Evolutionary conservation across 2,888 invertebrate species (phyloP).

Genomic region (Eretmocerus hayati): DNA sequence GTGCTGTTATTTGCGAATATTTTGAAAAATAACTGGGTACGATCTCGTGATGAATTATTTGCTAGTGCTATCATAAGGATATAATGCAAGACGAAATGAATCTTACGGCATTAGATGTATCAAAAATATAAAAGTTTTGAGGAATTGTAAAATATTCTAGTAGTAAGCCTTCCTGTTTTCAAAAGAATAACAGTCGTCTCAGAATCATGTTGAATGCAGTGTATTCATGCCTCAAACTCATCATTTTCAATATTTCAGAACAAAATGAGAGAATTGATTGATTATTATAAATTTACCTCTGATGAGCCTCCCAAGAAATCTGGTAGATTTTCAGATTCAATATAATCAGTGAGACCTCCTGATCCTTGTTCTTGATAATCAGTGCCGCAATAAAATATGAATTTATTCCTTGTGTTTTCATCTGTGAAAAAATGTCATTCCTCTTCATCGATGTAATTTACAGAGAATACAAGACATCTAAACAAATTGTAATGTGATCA

Average conservation of each 20-base stretch:
- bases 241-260: background rate
- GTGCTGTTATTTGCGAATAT: too few relatives aligned
- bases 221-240: background rate
- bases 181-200: slow-evolving; percentile 26
- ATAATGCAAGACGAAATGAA: too few relatives aligned
- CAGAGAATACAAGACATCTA: slow-evolving; percentile 8
- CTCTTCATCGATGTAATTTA: too few relatives aligned
- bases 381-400: slow-evolving; percentile 84
- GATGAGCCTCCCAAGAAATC: slow-evolving; percentile 89
- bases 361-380: slow-evolving; percentile 68
- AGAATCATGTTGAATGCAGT: slow-evolving; percentile 1
- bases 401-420: slow-evolving; percentile 86
- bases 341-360: slow-evolving; percentile 78
- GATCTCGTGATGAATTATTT: too few relatives aligned
- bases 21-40: too few relatives aligned
- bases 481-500: background rate
- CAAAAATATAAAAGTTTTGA: slow-evolving; percentile 44
- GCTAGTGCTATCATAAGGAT: too few relatives aligned
- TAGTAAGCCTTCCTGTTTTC: slow-evolving; percentile 39
- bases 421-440: slow-evolving; percentile 57
- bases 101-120: slow-evolving; percentile 41
- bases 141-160: slow-evolving; percentile 42
- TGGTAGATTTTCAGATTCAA: slow-evolving; percentile 77
- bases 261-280: background rate
- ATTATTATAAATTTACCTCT: slow-evolving; percentile 54